Percentiles rank a stretch among this genome's conserved stretches.
Evolutionary conservation across 2,113 vertebrate genomes (phyloP).

Genomic region (Mohoua ochrocephala): DNA sequence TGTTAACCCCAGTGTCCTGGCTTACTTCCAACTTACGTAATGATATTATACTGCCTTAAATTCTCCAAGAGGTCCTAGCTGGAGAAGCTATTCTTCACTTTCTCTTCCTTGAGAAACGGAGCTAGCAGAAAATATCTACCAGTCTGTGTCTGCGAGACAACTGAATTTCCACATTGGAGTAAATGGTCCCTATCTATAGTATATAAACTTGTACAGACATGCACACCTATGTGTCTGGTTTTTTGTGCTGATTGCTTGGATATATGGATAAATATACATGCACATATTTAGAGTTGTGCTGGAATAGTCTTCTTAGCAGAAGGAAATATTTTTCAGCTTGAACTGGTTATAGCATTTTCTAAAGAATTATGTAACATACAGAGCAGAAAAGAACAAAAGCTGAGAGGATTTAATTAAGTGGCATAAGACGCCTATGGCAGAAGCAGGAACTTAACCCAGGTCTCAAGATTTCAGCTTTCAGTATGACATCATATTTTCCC

Average conservation of each 20-base stretch:
- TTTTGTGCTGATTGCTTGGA: not conserved
- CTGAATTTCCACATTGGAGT: not conserved
- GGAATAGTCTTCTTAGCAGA: not conserved
- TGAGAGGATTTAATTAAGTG: not conserved
- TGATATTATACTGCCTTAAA: not conserved
- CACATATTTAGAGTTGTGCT: not conserved
- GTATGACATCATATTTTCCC: not conserved
- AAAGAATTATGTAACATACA: not conserved
- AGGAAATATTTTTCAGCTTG: not conserved
- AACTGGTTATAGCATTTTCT: not conserved
- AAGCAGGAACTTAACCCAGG: not conserved
- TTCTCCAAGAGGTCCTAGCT: not conserved
- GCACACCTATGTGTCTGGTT: not conserved
- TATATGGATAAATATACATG: not conserved
- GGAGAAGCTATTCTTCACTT: conserved; percentile 11
- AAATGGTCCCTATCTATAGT: not conserved
- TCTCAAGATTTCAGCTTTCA: not conserved
- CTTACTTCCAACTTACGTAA: not conserved
- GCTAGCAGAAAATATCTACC: not conserved
- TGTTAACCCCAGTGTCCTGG: conserved; percentile 36
- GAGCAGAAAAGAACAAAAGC: not conserved
- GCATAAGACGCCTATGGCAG: not conserved
- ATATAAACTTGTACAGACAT: not conserved
- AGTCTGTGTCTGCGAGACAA: not conserved
- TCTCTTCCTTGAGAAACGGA: not conserved